A percentile compares a stretch with the other conserved stretches of the same genome.
phyloP scores from a whole-genome alignment of 2,113 vertebrate species.

The Scortum barcoo region DNA sequence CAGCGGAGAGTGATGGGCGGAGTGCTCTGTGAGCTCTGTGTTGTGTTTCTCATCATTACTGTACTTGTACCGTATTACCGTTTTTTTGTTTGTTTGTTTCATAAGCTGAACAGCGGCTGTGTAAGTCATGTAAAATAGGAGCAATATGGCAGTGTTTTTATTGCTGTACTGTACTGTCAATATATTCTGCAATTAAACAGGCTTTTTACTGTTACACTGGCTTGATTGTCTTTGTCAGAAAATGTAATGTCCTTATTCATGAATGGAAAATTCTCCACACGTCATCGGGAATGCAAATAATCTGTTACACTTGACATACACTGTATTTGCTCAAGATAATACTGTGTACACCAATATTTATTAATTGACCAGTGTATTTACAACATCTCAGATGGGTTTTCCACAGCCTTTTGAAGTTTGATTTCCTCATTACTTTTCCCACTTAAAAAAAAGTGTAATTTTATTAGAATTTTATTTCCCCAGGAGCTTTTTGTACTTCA shows the following conservation, averaged over 20 bases:
- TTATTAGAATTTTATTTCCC: constrained; percentile 23
- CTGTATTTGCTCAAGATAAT: not conserved
- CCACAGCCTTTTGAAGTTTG: constrained; percentile 11
- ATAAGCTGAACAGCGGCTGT: constrained; percentile 74
- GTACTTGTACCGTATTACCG: constrained; percentile 70
- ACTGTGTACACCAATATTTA: not conserved
- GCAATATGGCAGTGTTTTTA: constrained; percentile 80
- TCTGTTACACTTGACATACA: not conserved
- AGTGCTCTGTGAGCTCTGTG: constrained; percentile 71
- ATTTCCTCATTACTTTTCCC: constrained; percentile 3
- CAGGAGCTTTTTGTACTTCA: not conserved
- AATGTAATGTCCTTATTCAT: not conserved
- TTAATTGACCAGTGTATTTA: not conserved
- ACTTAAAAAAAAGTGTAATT: constrained; percentile 1
- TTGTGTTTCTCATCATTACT: constrained; percentile 72
- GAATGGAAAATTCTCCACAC: not conserved
- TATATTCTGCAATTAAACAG: constrained; percentile 83
- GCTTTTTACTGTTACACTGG: constrained; percentile 73
- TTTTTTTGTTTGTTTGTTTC: constrained; percentile 67
- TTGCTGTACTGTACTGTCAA: constrained; percentile 79
- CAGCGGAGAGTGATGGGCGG: constrained; percentile 34
- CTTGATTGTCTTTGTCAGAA: constrained; percentile 24
- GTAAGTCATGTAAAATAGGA: constrained; percentile 78
- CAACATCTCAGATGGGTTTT: not conserved
- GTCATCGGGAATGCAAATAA: not conserved